Base-by-base conservation (phyloP, 2,888 invertebrate species). In the Lepidonotus clava region DNA sequence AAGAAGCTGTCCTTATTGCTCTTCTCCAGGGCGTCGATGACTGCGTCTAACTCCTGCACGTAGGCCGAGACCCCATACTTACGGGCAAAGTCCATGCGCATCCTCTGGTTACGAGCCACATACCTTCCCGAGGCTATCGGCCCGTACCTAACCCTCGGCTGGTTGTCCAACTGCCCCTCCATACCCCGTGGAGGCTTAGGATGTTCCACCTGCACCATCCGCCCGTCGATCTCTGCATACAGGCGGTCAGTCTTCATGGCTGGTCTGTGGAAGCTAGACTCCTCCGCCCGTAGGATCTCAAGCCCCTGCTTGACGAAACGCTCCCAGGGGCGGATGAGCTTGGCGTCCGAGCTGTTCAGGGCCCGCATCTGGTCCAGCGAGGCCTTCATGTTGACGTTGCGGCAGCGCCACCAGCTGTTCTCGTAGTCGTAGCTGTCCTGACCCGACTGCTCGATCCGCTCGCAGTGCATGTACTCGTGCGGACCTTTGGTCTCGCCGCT, bases 31-130 rank as follows among this genome's bases (percentile, higher is more conserved):
- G 98, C 98, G 94, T 98, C 98, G 85, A 98, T 96, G 34, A 98
- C 98, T 0, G 98, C 97, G 94, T 98, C 98, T 94, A 98, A 97
- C 94, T 99, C 99, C 89, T 97, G 97, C 95, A 99, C 99, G 94
- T 97, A 98, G 0, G 98, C 98, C 56, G 97, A 95, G 0, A 98
- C 96, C 0, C 97, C 96, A 91, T 96, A 96, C 91, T 97, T 96
- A 61, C 96, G 95, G 0, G 98, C 97, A 94, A 99, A 98, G 86
- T 97, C 97, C 90, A 97, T 97, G 86, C 98, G 96, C 84, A 97
- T 95, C 88, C 96, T 96, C 90, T 97, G 97, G 90, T 97, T 96
- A 85, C 96, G 95, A 36, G 97, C 96, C 36, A 98, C 96, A 88
- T 96, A 96, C 87, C 97, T 96, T 0, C 98, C 98, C 4, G 97